Evolutionary conservation across 2,113 vertebrate species (phyloP).

Genomic region (Dinomys branickii): DNA sequence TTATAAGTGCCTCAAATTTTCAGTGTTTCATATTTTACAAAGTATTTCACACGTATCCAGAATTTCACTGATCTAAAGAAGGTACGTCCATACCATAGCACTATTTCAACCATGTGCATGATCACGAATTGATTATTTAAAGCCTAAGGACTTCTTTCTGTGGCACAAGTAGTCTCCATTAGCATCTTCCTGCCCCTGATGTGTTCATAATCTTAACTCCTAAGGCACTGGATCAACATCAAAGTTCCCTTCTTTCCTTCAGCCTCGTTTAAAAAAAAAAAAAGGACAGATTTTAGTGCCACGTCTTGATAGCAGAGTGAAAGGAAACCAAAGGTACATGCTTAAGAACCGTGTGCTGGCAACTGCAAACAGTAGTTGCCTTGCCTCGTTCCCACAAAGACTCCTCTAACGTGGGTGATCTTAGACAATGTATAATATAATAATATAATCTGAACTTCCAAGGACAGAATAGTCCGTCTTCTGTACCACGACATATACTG

Average conservation of each 20-base stretch:
- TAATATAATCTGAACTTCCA: not conserved
- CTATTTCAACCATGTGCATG: not conserved
- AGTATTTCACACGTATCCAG: not conserved
- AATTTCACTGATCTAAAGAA: not conserved
- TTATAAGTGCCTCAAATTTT: not conserved
- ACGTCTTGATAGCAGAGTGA: not conserved
- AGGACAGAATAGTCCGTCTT: not conserved
- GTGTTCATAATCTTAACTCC: not conserved
- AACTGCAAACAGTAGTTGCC: not conserved
- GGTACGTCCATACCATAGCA: accelerated
- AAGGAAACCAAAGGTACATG: not conserved
- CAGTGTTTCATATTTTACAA: not conserved
- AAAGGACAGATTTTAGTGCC: not conserved
- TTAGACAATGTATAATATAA: not conserved
- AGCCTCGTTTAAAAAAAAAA: not conserved
- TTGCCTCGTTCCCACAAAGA: not conserved
- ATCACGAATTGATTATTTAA: not conserved
- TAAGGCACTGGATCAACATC: not conserved
- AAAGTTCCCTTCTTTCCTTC: not conserved
- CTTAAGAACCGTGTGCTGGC: not conserved
- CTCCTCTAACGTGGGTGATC: not conserved
- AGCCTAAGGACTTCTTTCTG: not conserved
- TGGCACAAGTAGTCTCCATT: not conserved
- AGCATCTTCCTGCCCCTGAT: not conserved
- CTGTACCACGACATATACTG: slow-evolving; percentile 15